These are phyloP conservation scores for Poecilia picta DNA, from an alignment of 2,797 vertebrate species.

Conservation along the genomic window DNA sequence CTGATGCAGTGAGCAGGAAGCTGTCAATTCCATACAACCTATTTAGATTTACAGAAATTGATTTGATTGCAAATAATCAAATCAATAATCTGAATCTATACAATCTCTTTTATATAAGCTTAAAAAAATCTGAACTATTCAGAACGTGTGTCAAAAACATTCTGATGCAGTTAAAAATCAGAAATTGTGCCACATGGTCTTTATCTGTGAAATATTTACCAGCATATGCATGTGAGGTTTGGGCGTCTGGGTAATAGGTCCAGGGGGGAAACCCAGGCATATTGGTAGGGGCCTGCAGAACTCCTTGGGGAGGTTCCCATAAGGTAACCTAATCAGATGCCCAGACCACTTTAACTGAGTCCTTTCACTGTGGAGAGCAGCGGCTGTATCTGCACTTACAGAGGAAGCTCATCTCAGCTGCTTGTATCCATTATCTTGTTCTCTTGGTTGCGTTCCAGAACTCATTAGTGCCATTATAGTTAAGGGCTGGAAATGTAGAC, in stretches of 20 bases:
- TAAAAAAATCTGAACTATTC: slow-evolving; percentile 3
- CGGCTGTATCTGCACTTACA: neutral
- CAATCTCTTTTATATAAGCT: neutral
- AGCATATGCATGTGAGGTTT: neutral
- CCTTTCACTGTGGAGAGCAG: neutral
- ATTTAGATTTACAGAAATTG: neutral
- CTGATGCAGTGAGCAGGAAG: neutral
- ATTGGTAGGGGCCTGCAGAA: neutral
- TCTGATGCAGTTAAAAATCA: neutral
- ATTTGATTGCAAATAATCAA: neutral
- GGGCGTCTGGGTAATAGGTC: neutral
- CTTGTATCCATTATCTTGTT: neutral
- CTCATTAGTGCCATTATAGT: neutral
- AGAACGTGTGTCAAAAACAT: neutral
- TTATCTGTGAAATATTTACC: neutral
- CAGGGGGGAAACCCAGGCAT: neutral
- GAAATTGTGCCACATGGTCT: neutral
- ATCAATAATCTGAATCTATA: neutral
- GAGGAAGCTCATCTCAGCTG: neutral
- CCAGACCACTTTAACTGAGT: too few relatives aligned
- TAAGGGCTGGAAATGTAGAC: neutral
- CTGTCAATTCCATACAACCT: neutral
- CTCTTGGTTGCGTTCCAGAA: neutral
- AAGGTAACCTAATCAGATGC: neutral
- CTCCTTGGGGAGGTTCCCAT: neutral